Base-by-base conservation (phyloP, 2,888 invertebrate genomes). In the Lasioglossum zephyrum region DNA sequence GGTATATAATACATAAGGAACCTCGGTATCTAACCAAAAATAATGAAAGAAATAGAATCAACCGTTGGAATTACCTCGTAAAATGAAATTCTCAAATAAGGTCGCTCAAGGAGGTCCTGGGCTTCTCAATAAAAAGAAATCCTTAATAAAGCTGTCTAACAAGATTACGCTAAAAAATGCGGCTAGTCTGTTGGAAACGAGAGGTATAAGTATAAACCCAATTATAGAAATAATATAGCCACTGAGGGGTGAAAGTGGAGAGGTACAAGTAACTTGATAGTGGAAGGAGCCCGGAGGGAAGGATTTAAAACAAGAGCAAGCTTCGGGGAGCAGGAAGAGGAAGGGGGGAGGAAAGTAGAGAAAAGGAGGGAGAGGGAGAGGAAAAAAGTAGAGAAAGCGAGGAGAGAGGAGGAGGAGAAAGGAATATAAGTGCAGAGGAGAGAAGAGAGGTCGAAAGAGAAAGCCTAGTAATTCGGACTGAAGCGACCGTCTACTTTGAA, bases 381-480 rank as follows among this genome's bases (percentile, higher is more conserved):
- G 31, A 31, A 31, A 31, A 31, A 31, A 31, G 31, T 31, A 31
- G 31, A 31, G 31, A 31, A 31, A 31, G 31, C 31, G 31, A 31
- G 31, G 31, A 31, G 31, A 31, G 31, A 31, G 77, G 77, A 57
- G 47, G 79, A 49, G 9, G 66, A 36, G 80, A 76, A 66, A 60
- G 31, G n/a, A 66, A 6, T 44, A 6, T 44, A 41, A 75, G 60
- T 70, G 31, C 36, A 16, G 73, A 8, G 79, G 18, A 11, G 16
- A 9, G 57, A 76, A 82, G 75, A 74, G 72, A 73, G 60, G 77
- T 57, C 16, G 73, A 73, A 70, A 73, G 66, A 44, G 41, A 81
- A 81, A 85, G 87, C 87, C 81, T 85, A 87, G 88, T 87, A 90
- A 88, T 91, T 90, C 82, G 87, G 82, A 82, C 79, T 74, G 75